phyloP scores from a whole-genome alignment of 2,888 invertebrate species.

The Polydrusus pterygomalis region DNA sequence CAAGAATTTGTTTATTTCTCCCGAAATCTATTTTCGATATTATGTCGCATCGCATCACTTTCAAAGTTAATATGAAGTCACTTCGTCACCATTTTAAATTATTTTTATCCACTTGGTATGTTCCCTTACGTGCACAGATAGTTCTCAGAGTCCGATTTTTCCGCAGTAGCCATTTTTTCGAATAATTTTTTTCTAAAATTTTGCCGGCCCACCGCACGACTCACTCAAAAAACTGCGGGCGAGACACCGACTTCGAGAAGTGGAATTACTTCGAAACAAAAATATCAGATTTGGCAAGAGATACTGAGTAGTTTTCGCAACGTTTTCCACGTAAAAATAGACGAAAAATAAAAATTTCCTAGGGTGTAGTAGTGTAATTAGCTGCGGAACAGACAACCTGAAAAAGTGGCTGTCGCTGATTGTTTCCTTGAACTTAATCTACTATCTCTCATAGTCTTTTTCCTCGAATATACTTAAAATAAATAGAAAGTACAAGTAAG shows the following conservation, averaged over 20 bases:
- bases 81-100: conserved; percentile 3
- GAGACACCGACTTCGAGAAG: conserved; percentile 66
- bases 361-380: conserved; percentile 9
- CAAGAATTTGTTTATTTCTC: not conserved
- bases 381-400: not conserved
- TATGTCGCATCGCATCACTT: not conserved
- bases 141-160: not conserved
- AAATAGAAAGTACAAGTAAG: too few species aligned
- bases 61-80: not conserved
- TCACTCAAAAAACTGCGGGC: conserved; percentile 69
- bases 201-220: conserved; percentile 56
- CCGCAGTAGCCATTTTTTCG: conserved; percentile 2
- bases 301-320: conserved; percentile 61
- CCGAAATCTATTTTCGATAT: not conserved
- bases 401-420: not conserved
- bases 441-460: too few species aligned
- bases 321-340: conserved; percentile 57
- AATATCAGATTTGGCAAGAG: conserved; percentile 73
- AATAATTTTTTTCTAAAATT: conserved; percentile 24
- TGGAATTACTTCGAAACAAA: conserved; percentile 69
- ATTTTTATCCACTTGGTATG: not conserved
- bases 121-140: not conserved
- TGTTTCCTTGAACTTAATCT: not conserved
- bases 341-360: conserved; percentile 35
- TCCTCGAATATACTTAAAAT: too few species aligned